These are phyloP conservation scores for Drosophila novamexicana DNA, from an alignment of 1,140 invertebrate species.

Conservation along the genomic window DNA sequence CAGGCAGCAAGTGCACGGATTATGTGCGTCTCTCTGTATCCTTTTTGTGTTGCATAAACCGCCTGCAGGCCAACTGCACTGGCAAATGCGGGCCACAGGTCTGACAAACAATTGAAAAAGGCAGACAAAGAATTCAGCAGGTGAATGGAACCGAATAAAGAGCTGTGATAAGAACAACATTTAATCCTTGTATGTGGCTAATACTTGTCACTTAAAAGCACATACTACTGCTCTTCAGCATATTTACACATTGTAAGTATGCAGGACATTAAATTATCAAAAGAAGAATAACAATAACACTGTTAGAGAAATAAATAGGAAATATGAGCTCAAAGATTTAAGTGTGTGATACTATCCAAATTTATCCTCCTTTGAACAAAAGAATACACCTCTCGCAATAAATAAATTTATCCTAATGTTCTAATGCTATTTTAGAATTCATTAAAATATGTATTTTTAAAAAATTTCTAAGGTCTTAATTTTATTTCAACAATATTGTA, in stretches of 20 bases:
- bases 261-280: too few species aligned
- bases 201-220: neutral
- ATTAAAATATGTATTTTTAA: too few species aligned
- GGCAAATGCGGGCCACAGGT: slow-evolving; percentile 17
- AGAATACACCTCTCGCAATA: too few species aligned
- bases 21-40: neutral
- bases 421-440: too few species aligned
- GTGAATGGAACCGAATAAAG: slow-evolving; percentile 2
- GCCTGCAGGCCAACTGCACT: slow-evolving; percentile 44
- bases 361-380: too few species aligned
- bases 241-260: slow-evolving; percentile 2
- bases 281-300: too few species aligned
- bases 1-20: neutral
- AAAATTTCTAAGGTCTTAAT: too few species aligned
- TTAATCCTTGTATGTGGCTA: neutral
- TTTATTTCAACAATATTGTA: too few species aligned
- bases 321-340: too few species aligned
- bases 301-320: too few species aligned
- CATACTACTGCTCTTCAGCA: neutral
- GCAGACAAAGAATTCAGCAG: slow-evolving; percentile 4
- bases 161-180: slow-evolving; percentile 22
- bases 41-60: slow-evolving; percentile 26
- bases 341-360: too few species aligned
- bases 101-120: slow-evolving; percentile 7
- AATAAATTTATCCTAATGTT: too few species aligned